These are phyloP conservation scores for Polyommatus iphigenia DNA, from an alignment of 2,888 invertebrate genomes.

Conservation along the genomic window DNA sequence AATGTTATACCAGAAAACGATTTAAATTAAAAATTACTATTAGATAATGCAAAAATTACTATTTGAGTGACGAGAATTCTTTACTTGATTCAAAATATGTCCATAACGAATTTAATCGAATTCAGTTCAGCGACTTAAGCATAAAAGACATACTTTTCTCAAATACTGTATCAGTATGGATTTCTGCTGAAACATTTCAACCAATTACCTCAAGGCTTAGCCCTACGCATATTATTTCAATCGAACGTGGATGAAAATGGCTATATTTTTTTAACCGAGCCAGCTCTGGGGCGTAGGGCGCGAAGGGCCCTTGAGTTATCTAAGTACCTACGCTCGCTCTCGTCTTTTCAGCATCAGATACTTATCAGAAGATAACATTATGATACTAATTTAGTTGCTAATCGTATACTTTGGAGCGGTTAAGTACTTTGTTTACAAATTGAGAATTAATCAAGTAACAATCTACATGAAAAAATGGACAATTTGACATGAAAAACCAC, in stretches of 20 bases:
- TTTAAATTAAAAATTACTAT: too few relatives aligned
- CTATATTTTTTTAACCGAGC: constrained; percentile 19
- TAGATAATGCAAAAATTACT: too few relatives aligned
- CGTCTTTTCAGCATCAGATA: constrained; percentile 1
- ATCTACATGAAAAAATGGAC: too few relatives aligned
- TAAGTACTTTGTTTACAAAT: neutral
- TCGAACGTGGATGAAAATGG: neutral
- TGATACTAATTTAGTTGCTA: constrained; percentile 7
- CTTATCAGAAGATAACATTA: constrained; percentile 15
- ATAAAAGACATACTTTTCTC: too few relatives aligned
- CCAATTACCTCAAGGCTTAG: neutral
- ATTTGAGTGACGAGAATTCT: too few relatives aligned
- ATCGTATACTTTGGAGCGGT: neutral
- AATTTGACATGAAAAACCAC: neutral
- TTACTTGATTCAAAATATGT: too few relatives aligned
- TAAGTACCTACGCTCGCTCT: constrained; percentile 17
- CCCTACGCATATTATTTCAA: neutral
- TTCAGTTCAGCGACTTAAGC: too few relatives aligned
- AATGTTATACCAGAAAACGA: too few relatives aligned
- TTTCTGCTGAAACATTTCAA: neutral
- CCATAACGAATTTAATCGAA: too few relatives aligned
- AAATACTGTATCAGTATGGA: neutral
- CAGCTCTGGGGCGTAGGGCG: neutral
- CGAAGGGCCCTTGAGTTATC: neutral
- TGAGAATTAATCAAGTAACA: neutral